These are phyloP conservation scores for Cylas formicarius DNA, from an alignment of 1,140 invertebrate species.

Conservation along the genomic window DNA sequence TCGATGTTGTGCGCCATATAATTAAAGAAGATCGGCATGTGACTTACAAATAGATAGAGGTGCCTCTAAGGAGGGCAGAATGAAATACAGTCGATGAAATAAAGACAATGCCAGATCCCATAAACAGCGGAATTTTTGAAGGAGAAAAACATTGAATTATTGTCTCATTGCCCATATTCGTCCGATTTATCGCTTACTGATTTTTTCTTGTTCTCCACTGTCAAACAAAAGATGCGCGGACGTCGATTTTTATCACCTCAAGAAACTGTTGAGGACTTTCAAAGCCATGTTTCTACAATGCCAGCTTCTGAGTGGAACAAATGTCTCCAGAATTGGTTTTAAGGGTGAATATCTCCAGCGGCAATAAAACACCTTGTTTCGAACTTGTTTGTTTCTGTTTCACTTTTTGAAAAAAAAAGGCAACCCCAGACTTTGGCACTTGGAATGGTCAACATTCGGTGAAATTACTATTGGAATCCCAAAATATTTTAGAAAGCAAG, in stretches of 20 bases:
- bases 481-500: too few species aligned
- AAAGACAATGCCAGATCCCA: constrained; percentile 4
- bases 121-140: constrained; percentile 11
- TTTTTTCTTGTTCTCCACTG: constrained; percentile 8
- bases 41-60: background rate
- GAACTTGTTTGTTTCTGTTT: too few species aligned
- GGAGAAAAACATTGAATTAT: constrained; percentile 14
- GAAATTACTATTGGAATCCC: too few species aligned
- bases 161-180: constrained; percentile 6
- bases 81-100: background rate
- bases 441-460: too few species aligned
- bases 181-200: constrained; percentile 5
- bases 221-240: constrained; percentile 9
- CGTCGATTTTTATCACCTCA: too few species aligned
- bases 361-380: too few species aligned
- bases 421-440: too few species aligned
- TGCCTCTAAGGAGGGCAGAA: background rate
- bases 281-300: too few species aligned
- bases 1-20: constrained; percentile 9
- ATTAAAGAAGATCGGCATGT: constrained; percentile 12
- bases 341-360: too few species aligned
- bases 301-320: too few species aligned
- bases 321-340: constrained; percentile 9
- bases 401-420: too few species aligned
- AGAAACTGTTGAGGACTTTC: too few species aligned